A percentile compares a stretch with the other conserved stretches of the same genome.
phyloP scores from a whole-genome alignment of 2,797 vertebrate species.

The Gymnoscopelus microlampas region DNA sequence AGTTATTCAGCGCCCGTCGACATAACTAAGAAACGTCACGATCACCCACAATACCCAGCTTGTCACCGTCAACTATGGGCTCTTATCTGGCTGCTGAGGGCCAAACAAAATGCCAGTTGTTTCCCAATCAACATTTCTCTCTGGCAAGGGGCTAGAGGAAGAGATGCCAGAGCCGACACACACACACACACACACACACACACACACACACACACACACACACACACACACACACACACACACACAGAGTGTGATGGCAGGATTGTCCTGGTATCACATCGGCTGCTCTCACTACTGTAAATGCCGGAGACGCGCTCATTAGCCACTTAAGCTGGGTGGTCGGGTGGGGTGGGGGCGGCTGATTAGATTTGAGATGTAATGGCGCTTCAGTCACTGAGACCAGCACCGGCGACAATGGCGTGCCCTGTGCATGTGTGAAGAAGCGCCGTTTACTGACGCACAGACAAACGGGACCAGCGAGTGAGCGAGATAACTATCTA shows the following conservation, averaged over 20 bases:
- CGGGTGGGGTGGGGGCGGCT: conserved; percentile 46
- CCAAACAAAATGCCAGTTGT: conserved; percentile 77
- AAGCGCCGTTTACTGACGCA: conserved; percentile 65
- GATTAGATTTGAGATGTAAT: conserved; percentile 81
- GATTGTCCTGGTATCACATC: conserved; percentile 75
- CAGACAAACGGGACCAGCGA: conserved; percentile 40
- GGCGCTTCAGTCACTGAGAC: conserved; percentile 71
- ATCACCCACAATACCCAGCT: conserved; percentile 68
- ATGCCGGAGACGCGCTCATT: conserved; percentile 82
- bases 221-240: conserved; percentile 28
- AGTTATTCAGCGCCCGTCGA: conserved; percentile 52
- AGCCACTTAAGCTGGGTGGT: conserved; percentile 65
- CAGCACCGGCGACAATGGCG: conserved; percentile 61
- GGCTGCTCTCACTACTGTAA: conserved; percentile 78
- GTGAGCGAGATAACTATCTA: conserved; percentile 53
- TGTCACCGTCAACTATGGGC: conserved; percentile 69
- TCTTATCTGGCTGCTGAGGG: conserved; percentile 63
- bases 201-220: too few relatives aligned
- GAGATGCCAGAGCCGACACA: conserved; percentile 58
- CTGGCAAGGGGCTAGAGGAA: conserved; percentile 49
- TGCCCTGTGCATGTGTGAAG: conserved; percentile 70
- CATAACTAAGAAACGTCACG: conserved; percentile 46
- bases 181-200: conserved; percentile 13
- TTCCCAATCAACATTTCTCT: conserved; percentile 72
- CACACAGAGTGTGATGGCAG: conserved; percentile 68